Evolutionary conservation across 2,888 invertebrate genomes (phyloP), one percentile per base, ranked within the genome.

Genomic region (Nycteola revayana): DNA sequence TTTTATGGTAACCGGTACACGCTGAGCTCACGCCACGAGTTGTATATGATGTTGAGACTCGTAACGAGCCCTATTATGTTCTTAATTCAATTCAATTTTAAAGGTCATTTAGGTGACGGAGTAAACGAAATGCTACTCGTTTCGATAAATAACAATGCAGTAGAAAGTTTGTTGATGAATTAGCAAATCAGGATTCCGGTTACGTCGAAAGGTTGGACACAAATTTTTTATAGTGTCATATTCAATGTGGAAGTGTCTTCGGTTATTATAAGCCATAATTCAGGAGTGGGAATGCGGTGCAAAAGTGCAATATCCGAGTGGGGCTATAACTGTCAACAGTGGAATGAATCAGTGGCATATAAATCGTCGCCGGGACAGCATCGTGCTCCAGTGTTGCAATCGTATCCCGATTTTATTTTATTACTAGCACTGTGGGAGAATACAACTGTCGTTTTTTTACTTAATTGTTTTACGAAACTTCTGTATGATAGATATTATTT

Each of bases 231-330:
- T n/a, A n/a, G 33, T 47, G 35, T 46, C 36, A 27, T 36, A 44
- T 49, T 49, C 44, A 59, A 51, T 52, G 50, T 58, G 49, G 53
- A 51, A 58, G 53, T 59, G 58, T 74, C 74, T 66, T 72, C 68
- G 52, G 72, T 71, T 78, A 78, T 80, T 78, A 75, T 76, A 70
- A 68, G 53, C 58, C 57, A 82, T 82, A 80, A 74, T 79, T 82
- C 74, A 80, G 65, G 32, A 73, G 71, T 68, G 63, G 66, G 77
- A 77, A 77, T 71, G 77, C 67, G 69, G 68, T 55, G 79, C 81
- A 83, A 79, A 79, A 82, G 83, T 80, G 82, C 81, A 84, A 83
- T 83, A 84, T 83, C 79, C 76, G 74, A 74, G 64, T 68, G 49
- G 63, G 64, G 80, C 84, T 77, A 82, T 82, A 82, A 82, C 79